Percentiles rank a stretch among this genome's conserved stretches.
These are phyloP conservation scores for Tetanocera ferruginea DNA, from an alignment of 2,888 invertebrate species.

Conservation along the genomic window DNA sequence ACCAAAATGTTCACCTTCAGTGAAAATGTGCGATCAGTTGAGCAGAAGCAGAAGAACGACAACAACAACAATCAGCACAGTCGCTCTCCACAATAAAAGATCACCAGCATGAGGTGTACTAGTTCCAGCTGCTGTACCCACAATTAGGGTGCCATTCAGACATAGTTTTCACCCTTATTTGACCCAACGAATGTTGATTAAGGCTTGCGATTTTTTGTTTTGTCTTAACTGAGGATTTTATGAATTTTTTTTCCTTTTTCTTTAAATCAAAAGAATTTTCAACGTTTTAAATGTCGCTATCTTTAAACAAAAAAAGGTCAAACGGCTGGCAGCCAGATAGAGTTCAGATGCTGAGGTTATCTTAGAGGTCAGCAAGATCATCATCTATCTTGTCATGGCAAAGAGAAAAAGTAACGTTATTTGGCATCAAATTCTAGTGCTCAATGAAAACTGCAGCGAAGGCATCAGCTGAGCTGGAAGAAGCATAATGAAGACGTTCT, in stretches of 20 bases:
- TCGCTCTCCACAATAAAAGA: conserved; percentile 4
- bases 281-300: conserved; percentile 59
- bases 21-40: conserved; percentile 43
- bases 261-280: conserved; percentile 52
- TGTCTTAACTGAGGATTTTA: background rate
- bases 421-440: background rate
- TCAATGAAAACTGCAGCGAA: background rate
- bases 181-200: background rate
- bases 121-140: conserved; percentile 55
- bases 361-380: conserved; percentile 50
- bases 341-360: conserved; percentile 44
- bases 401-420: conserved; percentile 19
- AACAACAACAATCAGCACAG: background rate
- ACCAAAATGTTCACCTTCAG: conserved; percentile 53
- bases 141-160: conserved; percentile 61
- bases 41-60: too few species aligned
- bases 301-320: conserved; percentile 56
- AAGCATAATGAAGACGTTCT: background rate
- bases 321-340: conserved; percentile 29
- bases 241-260: background rate
- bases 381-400: conserved; percentile 47
- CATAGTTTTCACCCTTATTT: conserved; percentile 41
- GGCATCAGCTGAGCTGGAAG: background rate
- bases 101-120: conserved; percentile 11
- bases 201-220: background rate